These are phyloP conservation scores for Chelonoidis abingdonii DNA, from an alignment of 2,113 vertebrate genomes.

Conservation along the genomic window DNA sequence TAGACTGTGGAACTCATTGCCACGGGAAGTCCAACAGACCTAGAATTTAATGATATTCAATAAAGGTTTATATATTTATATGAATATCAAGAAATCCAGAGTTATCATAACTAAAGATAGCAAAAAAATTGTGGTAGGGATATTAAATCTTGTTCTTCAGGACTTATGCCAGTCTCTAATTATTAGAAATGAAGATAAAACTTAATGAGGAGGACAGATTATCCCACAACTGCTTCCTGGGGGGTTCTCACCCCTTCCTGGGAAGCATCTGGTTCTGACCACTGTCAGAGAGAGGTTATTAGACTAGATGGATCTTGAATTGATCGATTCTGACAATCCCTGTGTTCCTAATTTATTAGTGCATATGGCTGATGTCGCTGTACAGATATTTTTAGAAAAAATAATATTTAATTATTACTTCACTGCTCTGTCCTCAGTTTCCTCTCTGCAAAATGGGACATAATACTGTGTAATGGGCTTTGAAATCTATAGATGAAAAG, in stretches of 20 bases:
- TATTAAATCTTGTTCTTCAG: not conserved
- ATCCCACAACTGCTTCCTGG: not conserved
- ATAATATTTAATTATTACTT: not conserved
- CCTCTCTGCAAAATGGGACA: not conserved
- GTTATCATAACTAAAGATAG: not conserved
- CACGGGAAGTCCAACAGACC: not conserved
- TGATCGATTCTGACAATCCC: not conserved
- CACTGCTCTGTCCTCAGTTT: not conserved
- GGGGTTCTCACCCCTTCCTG: fast-evolving
- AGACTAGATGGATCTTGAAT: too few relatives aligned
- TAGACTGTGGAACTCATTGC: not conserved
- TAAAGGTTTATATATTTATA: not conserved
- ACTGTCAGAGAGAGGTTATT: not conserved
- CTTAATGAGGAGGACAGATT: not conserved
- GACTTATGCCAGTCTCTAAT: not conserved
- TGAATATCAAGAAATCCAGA: not conserved
- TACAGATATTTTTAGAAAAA: not conserved
- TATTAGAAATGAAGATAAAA: not conserved
- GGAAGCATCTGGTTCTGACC: not conserved
- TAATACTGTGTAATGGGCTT: not conserved
- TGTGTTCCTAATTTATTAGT: not conserved
- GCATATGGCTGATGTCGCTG: not conserved
- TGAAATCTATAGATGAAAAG: not conserved
- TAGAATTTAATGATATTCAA: not conserved
- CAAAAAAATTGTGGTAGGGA: not conserved